Conservation (phyloP, 2,888 invertebrate species). For the Lomographa bimaculata region DNA sequence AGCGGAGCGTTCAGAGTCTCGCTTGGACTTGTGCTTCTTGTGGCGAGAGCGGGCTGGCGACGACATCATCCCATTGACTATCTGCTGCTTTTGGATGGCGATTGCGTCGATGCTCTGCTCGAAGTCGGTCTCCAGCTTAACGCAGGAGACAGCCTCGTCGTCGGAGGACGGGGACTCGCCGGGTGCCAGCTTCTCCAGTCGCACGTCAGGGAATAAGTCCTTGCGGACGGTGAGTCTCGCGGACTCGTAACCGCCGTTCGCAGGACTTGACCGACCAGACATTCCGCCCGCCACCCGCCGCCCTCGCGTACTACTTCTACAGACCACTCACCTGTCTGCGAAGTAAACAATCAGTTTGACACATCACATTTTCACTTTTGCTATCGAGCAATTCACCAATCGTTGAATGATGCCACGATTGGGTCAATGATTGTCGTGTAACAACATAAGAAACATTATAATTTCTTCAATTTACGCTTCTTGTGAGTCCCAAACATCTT, state of each 20-base stretch:
- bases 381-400: slow-evolving; percentile 67
- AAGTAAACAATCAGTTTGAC: slow-evolving; percentile 84
- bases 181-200: slow-evolving; percentile 50
- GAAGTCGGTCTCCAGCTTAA: slow-evolving; percentile 79
- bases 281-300: slow-evolving; percentile 79
- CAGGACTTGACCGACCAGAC: slow-evolving; percentile 79
- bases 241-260: slow-evolving; percentile 77
- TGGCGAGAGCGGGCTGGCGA: slow-evolving; percentile 63
- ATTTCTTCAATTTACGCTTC: slow-evolving; percentile 70
- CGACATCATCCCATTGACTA: slow-evolving; percentile 62
- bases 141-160: slow-evolving; percentile 62
- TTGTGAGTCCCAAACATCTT: slow-evolving; percentile 77
- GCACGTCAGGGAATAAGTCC: slow-evolving; percentile 74
- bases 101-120: slow-evolving; percentile 80
- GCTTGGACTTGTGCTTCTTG: slow-evolving; percentile 71
- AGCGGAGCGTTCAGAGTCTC: slow-evolving; percentile 54
- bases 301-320: slow-evolving; percentile 78
- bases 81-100: slow-evolving; percentile 65
- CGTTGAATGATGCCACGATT: slow-evolving; percentile 60
- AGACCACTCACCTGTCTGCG: slow-evolving; percentile 81
- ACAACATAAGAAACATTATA: slow-evolving; percentile 68
- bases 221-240: slow-evolving; percentile 77
- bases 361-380: slow-evolving; percentile 84
- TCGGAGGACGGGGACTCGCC: slow-evolving; percentile 52
- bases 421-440: slow-evolving; percentile 65